Evolutionary conservation across 2,797 vertebrate genomes (phyloP).

Genomic region (Columba guinea): DNA sequence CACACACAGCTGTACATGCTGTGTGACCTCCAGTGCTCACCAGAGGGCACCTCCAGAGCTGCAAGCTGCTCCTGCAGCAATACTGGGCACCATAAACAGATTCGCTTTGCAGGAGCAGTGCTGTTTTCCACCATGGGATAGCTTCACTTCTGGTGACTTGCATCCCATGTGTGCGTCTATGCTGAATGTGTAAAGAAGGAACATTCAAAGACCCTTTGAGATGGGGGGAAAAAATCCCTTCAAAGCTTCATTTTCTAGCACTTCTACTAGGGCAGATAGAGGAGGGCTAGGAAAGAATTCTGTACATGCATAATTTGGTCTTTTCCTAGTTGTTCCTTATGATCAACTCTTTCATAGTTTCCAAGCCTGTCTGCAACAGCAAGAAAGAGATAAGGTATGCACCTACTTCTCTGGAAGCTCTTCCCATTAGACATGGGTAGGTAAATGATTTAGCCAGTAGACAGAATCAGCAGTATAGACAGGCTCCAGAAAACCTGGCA

Average conservation of each 20-base stretch:
- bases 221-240: background rate
- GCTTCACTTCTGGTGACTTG: background rate
- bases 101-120: background rate
- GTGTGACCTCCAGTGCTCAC: background rate
- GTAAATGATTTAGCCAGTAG: background rate
- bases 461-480: conserved; percentile 15
- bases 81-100: background rate
- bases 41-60: background rate
- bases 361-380: too few relatives aligned
- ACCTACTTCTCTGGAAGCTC: background rate
- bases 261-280: background rate
- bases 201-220: background rate
- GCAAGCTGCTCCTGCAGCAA: background rate
- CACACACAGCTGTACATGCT: background rate
- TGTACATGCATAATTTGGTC: accelerated
- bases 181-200: background rate
- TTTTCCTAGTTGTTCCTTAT: background rate
- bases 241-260: background rate
- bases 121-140: background rate
- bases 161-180: background rate
- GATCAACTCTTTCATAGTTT: accelerated
- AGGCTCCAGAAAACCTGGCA: background rate
- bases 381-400: accelerated
- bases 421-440: background rate
- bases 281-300: background rate